These are phyloP conservation scores for Caenorhabditis angaria DNA, from an alignment of 2,888 invertebrate species.

Conservation along the genomic window DNA sequence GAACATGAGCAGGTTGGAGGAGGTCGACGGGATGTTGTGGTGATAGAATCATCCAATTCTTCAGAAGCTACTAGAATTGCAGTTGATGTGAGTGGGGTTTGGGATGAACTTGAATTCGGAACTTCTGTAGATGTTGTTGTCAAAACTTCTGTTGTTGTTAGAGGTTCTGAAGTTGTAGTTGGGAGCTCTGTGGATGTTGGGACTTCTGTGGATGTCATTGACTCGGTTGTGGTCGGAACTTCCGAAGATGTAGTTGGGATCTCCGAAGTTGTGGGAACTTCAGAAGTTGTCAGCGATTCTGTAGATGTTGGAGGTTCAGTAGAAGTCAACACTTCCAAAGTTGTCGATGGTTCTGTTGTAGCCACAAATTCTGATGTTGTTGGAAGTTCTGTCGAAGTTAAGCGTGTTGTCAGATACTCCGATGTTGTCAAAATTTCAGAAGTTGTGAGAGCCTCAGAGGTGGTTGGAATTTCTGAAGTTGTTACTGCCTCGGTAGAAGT, in stretches of 20 bases:
- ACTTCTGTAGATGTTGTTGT: too few species aligned
- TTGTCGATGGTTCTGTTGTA: background rate
- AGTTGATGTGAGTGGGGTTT: too few species aligned
- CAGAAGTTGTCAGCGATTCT: background rate
- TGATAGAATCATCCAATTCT: background rate
- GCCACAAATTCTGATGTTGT: background rate
- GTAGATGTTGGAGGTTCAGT: background rate
- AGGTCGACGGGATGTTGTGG: background rate
- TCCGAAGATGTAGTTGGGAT: too few species aligned
- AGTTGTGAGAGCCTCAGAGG: constrained; percentile 1
- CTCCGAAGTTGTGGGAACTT: background rate
- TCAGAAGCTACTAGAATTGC: too few species aligned
- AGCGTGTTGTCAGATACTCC: background rate
- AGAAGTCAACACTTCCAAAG: background rate
- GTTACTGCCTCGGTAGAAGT: background rate
- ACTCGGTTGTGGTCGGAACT: too few species aligned
- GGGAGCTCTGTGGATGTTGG: too few species aligned
- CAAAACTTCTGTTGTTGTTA: background rate
- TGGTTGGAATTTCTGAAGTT: background rate
- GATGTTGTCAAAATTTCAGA: background rate
- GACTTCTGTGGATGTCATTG: background rate
- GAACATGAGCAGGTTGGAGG: background rate
- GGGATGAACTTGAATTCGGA: too few species aligned
- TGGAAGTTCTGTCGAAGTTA: background rate
- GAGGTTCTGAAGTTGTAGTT: background rate